These are phyloP conservation scores for Charaxes varanes DNA, from an alignment of 1,140 invertebrate genomes.

Conservation along the genomic window DNA sequence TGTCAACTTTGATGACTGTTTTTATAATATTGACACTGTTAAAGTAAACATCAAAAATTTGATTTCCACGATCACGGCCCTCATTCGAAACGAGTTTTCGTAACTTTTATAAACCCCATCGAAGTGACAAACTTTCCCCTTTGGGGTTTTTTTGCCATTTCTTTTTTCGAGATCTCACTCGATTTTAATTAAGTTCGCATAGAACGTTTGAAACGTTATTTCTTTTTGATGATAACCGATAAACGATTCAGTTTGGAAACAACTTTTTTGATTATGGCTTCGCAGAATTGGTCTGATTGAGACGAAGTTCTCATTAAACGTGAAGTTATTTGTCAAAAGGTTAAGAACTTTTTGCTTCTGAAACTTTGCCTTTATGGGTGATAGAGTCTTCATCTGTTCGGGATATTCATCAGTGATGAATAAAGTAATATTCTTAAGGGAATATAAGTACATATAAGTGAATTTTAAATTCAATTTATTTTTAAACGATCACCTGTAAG, in stretches of 20 bases:
- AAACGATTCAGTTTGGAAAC: slow-evolving; percentile 46
- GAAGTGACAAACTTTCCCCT: slow-evolving; percentile 21
- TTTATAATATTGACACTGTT: no score
- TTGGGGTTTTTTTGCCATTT: slow-evolving; percentile 27
- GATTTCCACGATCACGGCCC: slow-evolving; percentile 7
- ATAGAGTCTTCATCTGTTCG: no score
- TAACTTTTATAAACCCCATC: slow-evolving; percentile 17
- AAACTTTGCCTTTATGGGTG: no score
- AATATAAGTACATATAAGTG: no score
- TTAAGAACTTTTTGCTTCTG: no score
- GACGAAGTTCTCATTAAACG: slow-evolving; percentile 34
- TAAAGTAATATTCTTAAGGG: no score
- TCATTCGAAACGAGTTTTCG: slow-evolving; percentile 12
- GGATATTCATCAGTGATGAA: no score
- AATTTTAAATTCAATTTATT: no score
- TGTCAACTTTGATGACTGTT: no score
- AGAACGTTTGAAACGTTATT: slow-evolving; percentile 52
- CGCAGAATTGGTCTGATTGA: slow-evolving; percentile 41
- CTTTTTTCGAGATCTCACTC: slow-evolving; percentile 37
- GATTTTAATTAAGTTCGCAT: slow-evolving; percentile 57
- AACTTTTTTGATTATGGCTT: slow-evolving; percentile 49
- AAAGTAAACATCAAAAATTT: slow-evolving; percentile 8
- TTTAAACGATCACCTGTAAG: no score
- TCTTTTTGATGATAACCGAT: slow-evolving; percentile 63
- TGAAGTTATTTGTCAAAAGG: slow-evolving; percentile 6